Conservation (phyloP, 2,888 invertebrate species). For the Trachelus stipa region DNA sequence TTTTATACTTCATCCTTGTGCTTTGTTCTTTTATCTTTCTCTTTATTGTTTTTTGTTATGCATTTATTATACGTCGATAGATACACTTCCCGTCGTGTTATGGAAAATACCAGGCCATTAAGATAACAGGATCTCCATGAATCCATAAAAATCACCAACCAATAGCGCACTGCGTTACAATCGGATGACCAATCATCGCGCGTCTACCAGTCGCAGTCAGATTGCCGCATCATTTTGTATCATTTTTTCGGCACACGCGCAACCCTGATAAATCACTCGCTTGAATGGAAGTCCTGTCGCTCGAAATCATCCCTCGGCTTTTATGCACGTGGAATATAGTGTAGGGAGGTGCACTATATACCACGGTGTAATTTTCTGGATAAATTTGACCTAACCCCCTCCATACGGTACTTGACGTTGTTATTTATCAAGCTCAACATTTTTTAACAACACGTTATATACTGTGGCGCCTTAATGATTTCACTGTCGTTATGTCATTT, state of each 20-base stretch:
- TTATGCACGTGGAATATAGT: constrained; percentile 9
- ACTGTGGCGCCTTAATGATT: neutral
- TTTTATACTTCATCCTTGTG: neutral
- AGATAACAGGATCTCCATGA: neutral
- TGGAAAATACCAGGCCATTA: neutral
- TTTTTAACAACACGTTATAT: neutral
- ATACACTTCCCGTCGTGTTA: neutral
- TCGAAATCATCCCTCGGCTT: constrained; percentile 9
- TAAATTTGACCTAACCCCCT: neutral
- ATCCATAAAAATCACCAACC: neutral
- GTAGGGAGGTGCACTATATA: constrained; percentile 3
- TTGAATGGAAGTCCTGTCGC: constrained; percentile 37
- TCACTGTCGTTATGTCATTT: neutral
- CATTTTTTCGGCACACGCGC: constrained; percentile 59
- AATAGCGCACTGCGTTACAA: neutral
- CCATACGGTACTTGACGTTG: too few species aligned
- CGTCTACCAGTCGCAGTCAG: constrained; percentile 11
- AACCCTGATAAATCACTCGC: constrained; percentile 59
- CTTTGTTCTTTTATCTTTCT: neutral
- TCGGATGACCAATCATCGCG: neutral
- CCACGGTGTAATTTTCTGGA: neutral
- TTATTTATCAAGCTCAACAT: neutral
- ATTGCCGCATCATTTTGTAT: constrained; percentile 57
- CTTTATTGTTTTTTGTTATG: neutral
- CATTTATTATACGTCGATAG: neutral